These are phyloP conservation scores for Nemapogon koenigi DNA, from an alignment of 2,888 invertebrate species.

Conservation along the genomic window DNA sequence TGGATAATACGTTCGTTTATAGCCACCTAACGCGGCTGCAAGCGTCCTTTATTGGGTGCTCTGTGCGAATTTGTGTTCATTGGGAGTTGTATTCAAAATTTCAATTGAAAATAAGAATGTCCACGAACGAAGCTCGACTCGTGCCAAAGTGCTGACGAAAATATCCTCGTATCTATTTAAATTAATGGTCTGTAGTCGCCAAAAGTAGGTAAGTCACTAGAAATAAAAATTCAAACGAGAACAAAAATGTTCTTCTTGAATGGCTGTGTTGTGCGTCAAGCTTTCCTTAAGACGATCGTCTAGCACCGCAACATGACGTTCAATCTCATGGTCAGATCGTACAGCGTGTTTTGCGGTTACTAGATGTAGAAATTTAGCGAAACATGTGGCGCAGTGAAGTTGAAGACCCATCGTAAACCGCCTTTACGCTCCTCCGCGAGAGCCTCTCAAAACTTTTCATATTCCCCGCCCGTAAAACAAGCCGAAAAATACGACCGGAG, in stretches of 20 bases:
- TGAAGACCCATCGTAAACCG: slow-evolving; percentile 62
- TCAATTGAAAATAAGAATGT: too few species aligned
- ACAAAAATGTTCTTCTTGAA: too few species aligned
- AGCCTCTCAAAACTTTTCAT: slow-evolving; percentile 62
- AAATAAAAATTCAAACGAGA: too few species aligned
- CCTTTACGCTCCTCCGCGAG: slow-evolving; percentile 54
- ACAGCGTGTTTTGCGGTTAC: slow-evolving; percentile 54
- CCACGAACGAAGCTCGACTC: too few species aligned
- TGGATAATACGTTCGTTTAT: slow-evolving; percentile 66
- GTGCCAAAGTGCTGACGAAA: too few species aligned
- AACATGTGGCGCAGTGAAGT: slow-evolving; percentile 55
- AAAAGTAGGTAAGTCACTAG: too few species aligned
- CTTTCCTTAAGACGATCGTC: too few species aligned
- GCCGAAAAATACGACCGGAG: slow-evolving; percentile 61
- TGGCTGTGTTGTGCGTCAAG: too few species aligned
- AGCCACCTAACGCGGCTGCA: slow-evolving; percentile 64
- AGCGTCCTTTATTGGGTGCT: slow-evolving; percentile 62
- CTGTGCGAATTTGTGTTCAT: slow-evolving; percentile 64
- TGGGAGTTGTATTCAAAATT: slow-evolving; percentile 61
- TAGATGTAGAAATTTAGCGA: slow-evolving; percentile 38
- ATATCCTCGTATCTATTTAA: too few species aligned
- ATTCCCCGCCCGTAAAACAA: slow-evolving; percentile 58
- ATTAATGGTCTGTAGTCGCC: too few species aligned
- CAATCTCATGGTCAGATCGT: slow-evolving; percentile 57
- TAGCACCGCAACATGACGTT: too few species aligned